Evolutionary conservation across 2,888 invertebrate genomes (phyloP).

Genomic region (Hydrotaea diabolus): DNA sequence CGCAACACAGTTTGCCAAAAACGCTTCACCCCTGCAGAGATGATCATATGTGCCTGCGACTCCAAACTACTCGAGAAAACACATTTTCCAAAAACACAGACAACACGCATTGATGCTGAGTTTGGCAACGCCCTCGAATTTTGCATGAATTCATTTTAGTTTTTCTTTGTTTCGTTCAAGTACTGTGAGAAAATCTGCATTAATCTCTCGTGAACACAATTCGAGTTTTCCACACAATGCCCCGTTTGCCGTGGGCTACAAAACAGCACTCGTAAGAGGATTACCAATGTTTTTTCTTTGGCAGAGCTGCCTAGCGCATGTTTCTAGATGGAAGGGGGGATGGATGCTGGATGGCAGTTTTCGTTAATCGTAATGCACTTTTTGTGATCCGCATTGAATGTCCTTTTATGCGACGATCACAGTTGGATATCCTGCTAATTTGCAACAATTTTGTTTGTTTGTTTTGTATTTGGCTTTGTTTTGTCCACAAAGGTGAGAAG

Average conservation of each 20-base stretch:
- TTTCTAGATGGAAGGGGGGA: neutral
- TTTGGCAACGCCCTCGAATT: conserved; percentile 24
- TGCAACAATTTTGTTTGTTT: conserved; percentile 39
- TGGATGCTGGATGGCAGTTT: neutral
- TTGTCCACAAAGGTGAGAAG: neutral
- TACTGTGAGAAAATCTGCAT: conserved; percentile 31
- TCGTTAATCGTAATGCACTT: neutral
- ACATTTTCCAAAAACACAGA: neutral
- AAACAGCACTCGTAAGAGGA: conserved; percentile 15
- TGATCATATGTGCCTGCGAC: neutral
- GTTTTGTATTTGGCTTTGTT: neutral
- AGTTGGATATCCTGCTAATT: conserved; percentile 57
- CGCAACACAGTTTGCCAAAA: neutral
- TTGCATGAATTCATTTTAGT: neutral
- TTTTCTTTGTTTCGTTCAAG: neutral
- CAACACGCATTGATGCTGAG: neutral
- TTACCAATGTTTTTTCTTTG: conserved; percentile 8
- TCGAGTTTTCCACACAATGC: neutral
- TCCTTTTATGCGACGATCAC: conserved; percentile 32
- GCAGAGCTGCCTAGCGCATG: neutral
- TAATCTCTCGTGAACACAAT: conserved; percentile 21
- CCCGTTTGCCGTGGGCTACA: neutral
- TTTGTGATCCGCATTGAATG: conserved; percentile 21
- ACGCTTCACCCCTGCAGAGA: neutral
- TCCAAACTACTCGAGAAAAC: neutral